Conservation (phyloP, 2,797 vertebrate genomes). For the Hylomyscus alleni region DNA sequence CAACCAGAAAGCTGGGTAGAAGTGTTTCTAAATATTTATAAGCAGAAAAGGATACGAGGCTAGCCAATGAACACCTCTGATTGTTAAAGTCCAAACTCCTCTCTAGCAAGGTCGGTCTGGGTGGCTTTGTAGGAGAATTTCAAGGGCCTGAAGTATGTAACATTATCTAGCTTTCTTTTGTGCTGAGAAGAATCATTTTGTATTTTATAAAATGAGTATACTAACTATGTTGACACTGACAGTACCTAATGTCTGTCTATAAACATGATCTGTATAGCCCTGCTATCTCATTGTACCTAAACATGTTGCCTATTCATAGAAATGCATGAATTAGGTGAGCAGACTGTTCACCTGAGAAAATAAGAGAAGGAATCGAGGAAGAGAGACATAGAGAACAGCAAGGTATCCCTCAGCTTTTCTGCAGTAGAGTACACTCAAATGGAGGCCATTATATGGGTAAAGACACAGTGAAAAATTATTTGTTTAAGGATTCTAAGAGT, state of each 20-base stretch:
- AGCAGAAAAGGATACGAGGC: neutral
- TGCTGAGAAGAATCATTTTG: neutral
- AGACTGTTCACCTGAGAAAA: neutral
- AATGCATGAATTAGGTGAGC: neutral
- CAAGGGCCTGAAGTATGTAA: neutral
- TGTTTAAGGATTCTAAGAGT: neutral
- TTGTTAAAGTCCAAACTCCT: neutral
- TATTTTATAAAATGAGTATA: neutral
- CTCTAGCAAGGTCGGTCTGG: neutral
- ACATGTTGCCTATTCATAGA: neutral
- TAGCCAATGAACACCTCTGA: neutral
- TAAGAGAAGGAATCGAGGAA: neutral
- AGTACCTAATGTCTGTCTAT: rapidly evolving
- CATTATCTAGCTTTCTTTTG: neutral
- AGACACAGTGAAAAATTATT: neutral
- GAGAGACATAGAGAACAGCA: neutral
- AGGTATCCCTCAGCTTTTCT: neutral
- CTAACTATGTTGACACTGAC: neutral
- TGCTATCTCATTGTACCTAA: neutral
- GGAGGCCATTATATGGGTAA: neutral
- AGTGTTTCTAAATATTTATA: neutral
- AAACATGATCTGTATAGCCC: neutral
- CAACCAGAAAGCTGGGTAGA: neutral
- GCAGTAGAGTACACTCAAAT: neutral
- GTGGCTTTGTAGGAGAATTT: neutral